phyloP scores from a whole-genome alignment of 2,113 vertebrate genomes.

The Emberiza fucata region DNA sequence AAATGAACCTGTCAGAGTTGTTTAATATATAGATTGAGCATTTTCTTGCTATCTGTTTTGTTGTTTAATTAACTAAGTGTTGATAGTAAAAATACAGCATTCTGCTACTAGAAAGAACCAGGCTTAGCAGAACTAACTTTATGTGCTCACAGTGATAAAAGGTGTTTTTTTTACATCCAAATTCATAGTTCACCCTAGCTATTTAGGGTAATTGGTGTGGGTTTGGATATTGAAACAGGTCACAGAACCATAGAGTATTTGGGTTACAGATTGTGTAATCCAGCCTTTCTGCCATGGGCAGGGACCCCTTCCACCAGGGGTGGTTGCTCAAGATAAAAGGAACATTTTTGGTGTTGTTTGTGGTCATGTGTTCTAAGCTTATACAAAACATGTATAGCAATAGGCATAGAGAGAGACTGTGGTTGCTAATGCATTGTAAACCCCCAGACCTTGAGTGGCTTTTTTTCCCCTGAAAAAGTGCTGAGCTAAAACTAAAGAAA shows the following conservation, averaged over 20 bases:
- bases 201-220: background rate
- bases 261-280: background rate
- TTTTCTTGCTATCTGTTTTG: background rate
- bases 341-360: background rate
- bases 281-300: background rate
- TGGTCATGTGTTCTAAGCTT: background rate
- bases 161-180: background rate
- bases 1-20: background rate
- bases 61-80: background rate
- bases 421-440: background rate
- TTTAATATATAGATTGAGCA: background rate
- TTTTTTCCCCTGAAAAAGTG: background rate
- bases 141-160: background rate
- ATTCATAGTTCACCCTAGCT: background rate
- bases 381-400: background rate
- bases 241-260: background rate
- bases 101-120: background rate
- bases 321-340: background rate
- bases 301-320: background rate
- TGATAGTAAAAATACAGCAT: background rate
- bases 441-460: background rate
- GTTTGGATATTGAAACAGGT: background rate
- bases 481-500: background rate
- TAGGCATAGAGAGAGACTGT: background rate
- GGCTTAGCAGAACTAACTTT: background rate